phyloP scores from a whole-genome alignment of 2,888 invertebrate species.

The Lamproptera curius region DNA sequence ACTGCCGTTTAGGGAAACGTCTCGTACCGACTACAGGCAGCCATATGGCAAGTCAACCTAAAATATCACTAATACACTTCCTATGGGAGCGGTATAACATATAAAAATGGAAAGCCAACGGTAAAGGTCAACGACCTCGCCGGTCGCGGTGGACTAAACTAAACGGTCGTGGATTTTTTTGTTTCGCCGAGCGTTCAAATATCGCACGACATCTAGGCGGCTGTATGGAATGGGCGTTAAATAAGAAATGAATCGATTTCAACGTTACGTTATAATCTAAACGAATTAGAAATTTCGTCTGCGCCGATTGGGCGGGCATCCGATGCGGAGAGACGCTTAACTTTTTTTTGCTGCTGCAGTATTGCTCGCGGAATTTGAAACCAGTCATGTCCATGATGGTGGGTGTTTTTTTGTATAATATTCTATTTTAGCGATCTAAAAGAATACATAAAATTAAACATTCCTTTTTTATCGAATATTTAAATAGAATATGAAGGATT shows the following conservation, averaged over 20 bases:
- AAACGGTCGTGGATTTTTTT: conserved; percentile 55
- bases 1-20: conserved; percentile 40
- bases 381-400: conserved; percentile 42
- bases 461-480: too few relatives aligned
- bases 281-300: conserved; percentile 39
- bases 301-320: conserved; percentile 39
- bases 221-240: conserved; percentile 31
- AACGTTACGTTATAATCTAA: conserved; percentile 29
- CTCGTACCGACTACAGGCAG: conserved; percentile 18
- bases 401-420: conserved; percentile 26
- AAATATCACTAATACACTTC: conserved; percentile 60
- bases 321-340: too few relatives aligned
- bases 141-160: conserved; percentile 48
- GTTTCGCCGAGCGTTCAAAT: conserved; percentile 43
- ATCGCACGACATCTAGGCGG: conserved; percentile 41
- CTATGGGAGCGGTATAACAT: conserved; percentile 49
- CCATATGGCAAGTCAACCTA: conserved; percentile 35
- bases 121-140: conserved; percentile 54
- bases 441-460: too few relatives aligned
- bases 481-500: too few relatives aligned
- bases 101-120: conserved; percentile 62
- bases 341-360: conserved; percentile 35
- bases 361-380: conserved; percentile 47
- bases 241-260: conserved; percentile 34
- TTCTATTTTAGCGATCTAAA: too few relatives aligned